A percentile compares a stretch with the other conserved stretches of the same genome.
Evolutionary conservation across 2,113 vertebrate species (phyloP).

Genomic region (Halcyon malimbica): DNA sequence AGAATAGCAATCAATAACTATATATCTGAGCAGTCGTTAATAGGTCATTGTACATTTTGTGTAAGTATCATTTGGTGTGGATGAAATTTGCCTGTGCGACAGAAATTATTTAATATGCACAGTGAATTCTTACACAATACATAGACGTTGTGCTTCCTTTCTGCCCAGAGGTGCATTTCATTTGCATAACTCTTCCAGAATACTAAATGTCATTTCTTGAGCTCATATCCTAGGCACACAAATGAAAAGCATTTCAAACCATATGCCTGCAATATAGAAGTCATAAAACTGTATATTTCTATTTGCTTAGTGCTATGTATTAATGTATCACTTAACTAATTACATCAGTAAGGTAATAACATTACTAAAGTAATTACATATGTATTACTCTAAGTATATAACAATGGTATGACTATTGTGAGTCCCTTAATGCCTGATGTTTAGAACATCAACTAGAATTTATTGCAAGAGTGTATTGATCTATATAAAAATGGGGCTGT

Average conservation of each 20-base stretch:
- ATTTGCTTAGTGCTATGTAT: not conserved
- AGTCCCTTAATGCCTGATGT: not conserved
- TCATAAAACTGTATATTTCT: not conserved
- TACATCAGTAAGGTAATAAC: not conserved
- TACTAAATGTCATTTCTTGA: not conserved
- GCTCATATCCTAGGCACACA: not conserved
- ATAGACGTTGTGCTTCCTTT: fast-evolving
- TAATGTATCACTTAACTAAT: not conserved
- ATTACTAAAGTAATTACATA: not conserved
- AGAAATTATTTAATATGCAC: not conserved
- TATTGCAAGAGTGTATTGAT: not conserved
- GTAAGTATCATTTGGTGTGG: not conserved
- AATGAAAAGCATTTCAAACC: not conserved
- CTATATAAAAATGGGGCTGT: not conserved
- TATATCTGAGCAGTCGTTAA: not conserved
- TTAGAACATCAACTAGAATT: not conserved
- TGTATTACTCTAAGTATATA: not conserved
- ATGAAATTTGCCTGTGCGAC: not conserved
- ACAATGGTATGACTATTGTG: not conserved
- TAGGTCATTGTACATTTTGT: not conserved
- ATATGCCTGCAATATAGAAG: not conserved
- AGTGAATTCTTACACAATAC: not conserved
- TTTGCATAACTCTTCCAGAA: not conserved
- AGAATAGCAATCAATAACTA: not conserved
- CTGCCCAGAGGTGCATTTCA: not conserved